A percentile compares a stretch with the other conserved stretches of the same genome.
These are phyloP conservation scores for Cinara cedri DNA, from an alignment of 2,888 invertebrate species.

Conservation along the genomic window DNA sequence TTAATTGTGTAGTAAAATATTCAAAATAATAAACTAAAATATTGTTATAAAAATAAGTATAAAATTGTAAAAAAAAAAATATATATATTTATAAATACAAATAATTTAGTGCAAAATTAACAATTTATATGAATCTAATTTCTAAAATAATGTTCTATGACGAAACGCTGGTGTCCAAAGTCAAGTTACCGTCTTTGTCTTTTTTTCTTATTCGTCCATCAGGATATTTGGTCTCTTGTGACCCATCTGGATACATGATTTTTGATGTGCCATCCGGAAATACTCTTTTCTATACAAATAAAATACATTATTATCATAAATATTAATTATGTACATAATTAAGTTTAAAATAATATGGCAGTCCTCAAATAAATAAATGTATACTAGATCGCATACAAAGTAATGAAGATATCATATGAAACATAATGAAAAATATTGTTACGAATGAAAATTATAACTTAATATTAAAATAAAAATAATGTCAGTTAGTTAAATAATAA, in stretches of 20 bases:
- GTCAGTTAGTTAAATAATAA: background rate
- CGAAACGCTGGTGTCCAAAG: conserved; percentile 71
- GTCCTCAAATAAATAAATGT: too few species aligned
- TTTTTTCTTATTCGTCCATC: conserved; percentile 86
- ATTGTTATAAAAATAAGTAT: conserved; percentile 24
- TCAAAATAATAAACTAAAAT: conserved; percentile 1
- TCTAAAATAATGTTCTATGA: background rate
- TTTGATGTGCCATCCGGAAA: conserved; percentile 94
- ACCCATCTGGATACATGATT: conserved; percentile 84
- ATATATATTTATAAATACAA: too few species aligned
- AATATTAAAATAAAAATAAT: background rate
- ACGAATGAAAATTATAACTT: too few species aligned
- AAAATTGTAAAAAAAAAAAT: conserved; percentile 15
- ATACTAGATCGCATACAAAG: background rate
- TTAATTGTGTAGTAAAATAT: too few species aligned
- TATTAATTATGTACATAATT: background rate
- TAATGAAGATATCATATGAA: background rate
- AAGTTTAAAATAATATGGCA: background rate
- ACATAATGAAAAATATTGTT: background rate
- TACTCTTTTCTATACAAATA: conserved; percentile 73
- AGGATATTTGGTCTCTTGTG: conserved; percentile 88
- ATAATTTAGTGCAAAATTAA: background rate
- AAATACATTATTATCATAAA: conserved; percentile 48
- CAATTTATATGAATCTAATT: conserved; percentile 18
- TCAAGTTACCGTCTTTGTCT: conserved; percentile 81